Conservation (phyloP, 1,140 invertebrate genomes). For the Drosophila sturtevanti region DNA sequence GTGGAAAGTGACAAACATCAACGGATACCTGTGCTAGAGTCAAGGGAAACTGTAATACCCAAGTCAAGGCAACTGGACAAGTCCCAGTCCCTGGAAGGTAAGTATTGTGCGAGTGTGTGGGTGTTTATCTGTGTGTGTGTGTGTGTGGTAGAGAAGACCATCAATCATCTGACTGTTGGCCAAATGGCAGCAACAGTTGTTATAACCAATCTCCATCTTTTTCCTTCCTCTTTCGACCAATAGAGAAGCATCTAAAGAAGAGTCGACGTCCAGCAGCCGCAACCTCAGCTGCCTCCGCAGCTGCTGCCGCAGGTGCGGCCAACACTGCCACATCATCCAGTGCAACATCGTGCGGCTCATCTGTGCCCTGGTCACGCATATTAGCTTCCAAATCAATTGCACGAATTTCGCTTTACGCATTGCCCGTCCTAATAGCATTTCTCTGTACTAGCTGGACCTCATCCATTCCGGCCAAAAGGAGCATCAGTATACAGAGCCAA, state of each 20-base stretch:
- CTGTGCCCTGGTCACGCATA: constrained; percentile 63
- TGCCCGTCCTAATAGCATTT: constrained; percentile 79
- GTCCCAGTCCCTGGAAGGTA: constrained; percentile 68
- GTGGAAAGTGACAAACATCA: constrained; percentile 88
- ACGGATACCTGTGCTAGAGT: constrained; percentile 87
- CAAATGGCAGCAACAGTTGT: constrained; percentile 56
- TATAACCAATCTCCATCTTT: constrained; percentile 18
- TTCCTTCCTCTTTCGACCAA: neutral
- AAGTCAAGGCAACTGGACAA: constrained; percentile 83
- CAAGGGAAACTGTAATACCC: constrained; percentile 84
- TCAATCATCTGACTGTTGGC: constrained; percentile 45
- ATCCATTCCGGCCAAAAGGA: constrained; percentile 15
- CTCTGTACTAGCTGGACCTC: constrained; percentile 56
- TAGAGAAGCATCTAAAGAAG: constrained; percentile 74
- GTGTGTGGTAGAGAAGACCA: constrained; percentile 17
- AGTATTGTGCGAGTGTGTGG: constrained; percentile 7
- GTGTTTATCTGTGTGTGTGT: too few relatives aligned
- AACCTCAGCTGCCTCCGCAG: constrained; percentile 58
- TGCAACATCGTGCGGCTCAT: constrained; percentile 34
- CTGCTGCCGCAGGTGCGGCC: constrained; percentile 36
- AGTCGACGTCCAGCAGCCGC: constrained; percentile 70
- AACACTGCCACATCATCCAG: constrained; percentile 34
- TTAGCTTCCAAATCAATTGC: constrained; percentile 71
- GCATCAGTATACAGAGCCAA: constrained; percentile 24
- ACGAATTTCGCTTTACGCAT: constrained; percentile 73